These are phyloP conservation scores for Notolepis coatsorum DNA, from an alignment of 2,797 vertebrate genomes.

Conservation along the genomic window DNA sequence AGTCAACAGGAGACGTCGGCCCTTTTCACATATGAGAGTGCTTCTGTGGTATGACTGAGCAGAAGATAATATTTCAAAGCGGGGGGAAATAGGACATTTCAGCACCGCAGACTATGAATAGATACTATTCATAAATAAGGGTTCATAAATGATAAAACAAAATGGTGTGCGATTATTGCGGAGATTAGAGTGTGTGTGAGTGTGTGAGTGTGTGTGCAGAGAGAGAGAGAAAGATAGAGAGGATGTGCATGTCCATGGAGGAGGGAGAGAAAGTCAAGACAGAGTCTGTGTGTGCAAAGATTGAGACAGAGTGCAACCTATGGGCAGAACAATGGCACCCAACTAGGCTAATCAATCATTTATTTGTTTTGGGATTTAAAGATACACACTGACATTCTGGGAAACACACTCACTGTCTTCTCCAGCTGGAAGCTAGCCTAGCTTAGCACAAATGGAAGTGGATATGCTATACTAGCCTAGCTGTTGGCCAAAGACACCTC, in stretches of 20 bases:
- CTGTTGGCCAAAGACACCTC: too few relatives aligned
- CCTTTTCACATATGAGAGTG: constrained; percentile 31
- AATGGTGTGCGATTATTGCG: constrained; percentile 6
- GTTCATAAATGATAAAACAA: constrained; percentile 28
- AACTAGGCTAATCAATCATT: too few relatives aligned
- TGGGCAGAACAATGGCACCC: too few relatives aligned
- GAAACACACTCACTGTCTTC: too few relatives aligned
- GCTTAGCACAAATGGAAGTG: too few relatives aligned
- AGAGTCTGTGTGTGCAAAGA: constrained; percentile 55
- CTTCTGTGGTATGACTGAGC: constrained; percentile 10
- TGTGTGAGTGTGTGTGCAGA: not conserved
- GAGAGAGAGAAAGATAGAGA: constrained; percentile 8
- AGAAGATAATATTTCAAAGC: constrained; percentile 29
- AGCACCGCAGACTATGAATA: not conserved
- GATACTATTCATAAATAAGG: constrained; percentile 20
- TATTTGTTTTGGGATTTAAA: too few relatives aligned
- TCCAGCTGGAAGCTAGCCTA: too few relatives aligned
- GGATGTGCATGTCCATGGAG: not conserved
- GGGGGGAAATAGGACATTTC: constrained; percentile 13
- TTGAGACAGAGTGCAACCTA: too few relatives aligned
- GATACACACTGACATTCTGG: too few relatives aligned
- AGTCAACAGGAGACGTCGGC: constrained; percentile 47
- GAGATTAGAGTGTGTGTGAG: constrained; percentile 17
- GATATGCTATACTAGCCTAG: too few relatives aligned
- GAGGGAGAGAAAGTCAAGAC: constrained; percentile 12